Evolutionary conservation across 2,888 invertebrate species (phyloP), one percentile per base, ranked within the genome.

Genomic region (Dynastes tityus): DNA sequence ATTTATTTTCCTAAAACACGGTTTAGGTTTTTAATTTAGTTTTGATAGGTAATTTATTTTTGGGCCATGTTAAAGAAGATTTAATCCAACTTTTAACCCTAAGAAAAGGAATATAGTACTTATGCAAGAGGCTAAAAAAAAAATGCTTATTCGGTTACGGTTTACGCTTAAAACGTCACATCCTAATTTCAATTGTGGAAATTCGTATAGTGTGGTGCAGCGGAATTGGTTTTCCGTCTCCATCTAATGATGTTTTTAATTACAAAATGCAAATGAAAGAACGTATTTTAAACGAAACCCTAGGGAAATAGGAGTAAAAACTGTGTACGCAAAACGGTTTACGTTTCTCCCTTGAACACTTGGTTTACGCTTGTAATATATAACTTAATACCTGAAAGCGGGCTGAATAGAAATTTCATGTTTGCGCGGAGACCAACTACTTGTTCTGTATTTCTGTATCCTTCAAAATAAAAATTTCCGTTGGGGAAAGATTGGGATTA

Each of bases 211-310:
- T 16, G 13, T 16, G 53, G n/a, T 53, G 53, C 53, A 53, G 16
- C 13, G 53, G 5, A n/a, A 53, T 2, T 5, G 53, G 11, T 63
- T 63, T 63, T 63, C 63, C 32, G 29, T 63, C 32, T 63, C 63
- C 1, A 63, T 63, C 63, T 63, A 63, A 63, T 13, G 63, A 63
- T 29, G 63, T 63, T 63, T 63, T 63, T 63, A 63, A 63, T 63
- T 63, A 63, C 63, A 29, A 29, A 63, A 63, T 63, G 63, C 63
- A 63, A 63, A 63, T 63, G 63, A 22, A 63, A 22, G 63, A 63
- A 63, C 63, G 63, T 32, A 63, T 22, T 63, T 53, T 11, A 63
- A 63, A 29, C 29, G 13, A 63, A 63, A 29, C 63, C 13, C 63
- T 29, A 27, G 29, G 32, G 29, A 63, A 63, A 63, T 63, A 32